Evolutionary conservation across 2,113 vertebrate species (phyloP), one percentile per base, ranked within the genome.

Genomic region (Protobothrops flavoviridis): DNA sequence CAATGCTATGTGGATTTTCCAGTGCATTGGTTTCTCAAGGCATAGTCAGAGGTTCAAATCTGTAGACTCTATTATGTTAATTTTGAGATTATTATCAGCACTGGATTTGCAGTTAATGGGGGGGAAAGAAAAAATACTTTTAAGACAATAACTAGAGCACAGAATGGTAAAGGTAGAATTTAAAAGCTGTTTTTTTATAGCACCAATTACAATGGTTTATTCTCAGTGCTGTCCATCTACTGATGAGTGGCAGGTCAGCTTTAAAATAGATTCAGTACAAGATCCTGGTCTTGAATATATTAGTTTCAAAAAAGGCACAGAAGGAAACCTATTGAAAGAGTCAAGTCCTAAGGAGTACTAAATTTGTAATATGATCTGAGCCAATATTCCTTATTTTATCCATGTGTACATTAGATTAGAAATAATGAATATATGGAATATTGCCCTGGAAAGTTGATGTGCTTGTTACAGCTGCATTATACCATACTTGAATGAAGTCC

Each of bases 181-280:
- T 53, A 56, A 52, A 92, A 88, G 39, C 17, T 59, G 12, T 69
- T 20, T 43, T 39, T 85, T 59, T 95, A 64, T 53, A 85, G 85
- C 48, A 95, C 50, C 85, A 26, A 10, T 90, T 69, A 15, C 45
- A 8, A 21, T 93, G 20, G 53, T 95, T 91, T 93, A 88, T 94
- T 91, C n/a, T 69, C 21, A 92, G 29, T 10, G 1, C 5, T 26
- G 53, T 57, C 0, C 1, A 57, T 91, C 50, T 91, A 26, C 26
- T 91, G 24, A 94, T 89, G 48, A n/a, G 26, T 94, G 64, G 5
- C 50, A 39, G 92, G 24, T n/a, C 0, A 4, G 17, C 87, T 48
- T 29, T 1, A 91, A 94, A 94, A 48, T 0, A 3, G 20, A 45
- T 85, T 29, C 61, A 48, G 20, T 89, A 69, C 15, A n/a, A 85